A percentile compares a stretch with the other conserved stretches of the same genome.
Conservation (phyloP, 64 coral and sea anemone species). For the Hydrozoanthus tunicans region DNA sequence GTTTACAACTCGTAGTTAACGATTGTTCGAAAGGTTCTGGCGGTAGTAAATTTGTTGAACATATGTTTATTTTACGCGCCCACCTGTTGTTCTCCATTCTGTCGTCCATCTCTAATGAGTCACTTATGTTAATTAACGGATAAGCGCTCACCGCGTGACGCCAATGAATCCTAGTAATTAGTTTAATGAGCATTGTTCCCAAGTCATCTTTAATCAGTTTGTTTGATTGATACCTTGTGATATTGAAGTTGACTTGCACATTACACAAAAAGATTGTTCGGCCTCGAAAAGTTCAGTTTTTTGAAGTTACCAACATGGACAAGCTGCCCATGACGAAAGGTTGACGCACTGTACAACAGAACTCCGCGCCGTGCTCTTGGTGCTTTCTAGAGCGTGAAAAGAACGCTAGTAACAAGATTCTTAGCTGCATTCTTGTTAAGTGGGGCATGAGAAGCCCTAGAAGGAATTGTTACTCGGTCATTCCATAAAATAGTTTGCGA, state of each 20-base stretch:
- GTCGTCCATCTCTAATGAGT: background rate
- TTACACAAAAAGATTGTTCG: background rate
- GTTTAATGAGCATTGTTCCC: conserved; percentile 70
- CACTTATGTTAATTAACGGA: conserved; percentile 60
- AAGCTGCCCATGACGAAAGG: background rate
- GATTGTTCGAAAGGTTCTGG: no score
- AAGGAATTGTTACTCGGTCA: conserved; percentile 54
- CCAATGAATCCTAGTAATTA: conserved; percentile 58
- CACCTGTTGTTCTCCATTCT: background rate
- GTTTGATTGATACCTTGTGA: conserved; percentile 60
- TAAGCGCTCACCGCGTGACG: conserved; percentile 52
- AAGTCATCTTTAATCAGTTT: conserved; percentile 68
- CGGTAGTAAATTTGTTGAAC: no score
- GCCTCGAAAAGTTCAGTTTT: background rate
- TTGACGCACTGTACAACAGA: background rate
- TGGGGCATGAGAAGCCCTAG: conserved; percentile 24
- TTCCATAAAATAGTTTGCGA: conserved; percentile 14
- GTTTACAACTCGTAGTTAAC: no score
- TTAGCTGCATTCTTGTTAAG: conserved; percentile 45
- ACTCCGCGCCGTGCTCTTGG: background rate
- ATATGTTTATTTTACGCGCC: no score
- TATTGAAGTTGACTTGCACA: conserved; percentile 29
- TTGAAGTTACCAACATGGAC: background rate
- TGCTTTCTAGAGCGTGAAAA: conserved; percentile 24
- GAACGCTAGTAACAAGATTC: conserved; percentile 20